Percentiles rank a stretch among this genome's conserved stretches.
Conservation (phyloP, 2,888 invertebrate species). For the Ochlodes sylvanus region DNA sequence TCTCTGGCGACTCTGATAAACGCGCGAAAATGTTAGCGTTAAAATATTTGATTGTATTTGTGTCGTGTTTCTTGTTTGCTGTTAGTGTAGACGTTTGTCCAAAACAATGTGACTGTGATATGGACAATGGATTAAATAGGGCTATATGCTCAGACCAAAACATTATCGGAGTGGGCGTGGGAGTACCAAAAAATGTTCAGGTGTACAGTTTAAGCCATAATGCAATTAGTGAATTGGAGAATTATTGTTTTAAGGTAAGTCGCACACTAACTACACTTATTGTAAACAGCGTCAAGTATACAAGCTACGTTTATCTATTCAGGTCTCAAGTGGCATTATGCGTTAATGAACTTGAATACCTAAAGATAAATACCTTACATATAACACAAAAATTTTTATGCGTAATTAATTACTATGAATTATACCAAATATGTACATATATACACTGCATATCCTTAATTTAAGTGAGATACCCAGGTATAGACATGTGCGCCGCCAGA, state of each 20-base stretch:
- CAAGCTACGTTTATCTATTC: neutral
- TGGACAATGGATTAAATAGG: slow-evolving; percentile 75
- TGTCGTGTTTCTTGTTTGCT: slow-evolving; percentile 46
- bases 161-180: slow-evolving; percentile 84
- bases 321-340: neutral
- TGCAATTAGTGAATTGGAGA: slow-evolving; percentile 85
- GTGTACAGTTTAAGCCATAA: slow-evolving; percentile 86
- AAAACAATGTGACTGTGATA: slow-evolving; percentile 83
- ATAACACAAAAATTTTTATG: too few species aligned
- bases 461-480: too few species aligned
- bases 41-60: slow-evolving; percentile 50
- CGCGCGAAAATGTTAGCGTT: slow-evolving; percentile 63
- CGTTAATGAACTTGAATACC: slow-evolving; percentile 18
- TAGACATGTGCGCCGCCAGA: too few species aligned
- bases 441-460: too few species aligned
- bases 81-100: slow-evolving; percentile 72
- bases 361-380: neutral
- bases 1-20: slow-evolving; percentile 44
- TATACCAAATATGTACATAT: too few species aligned
- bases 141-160: slow-evolving; percentile 84
- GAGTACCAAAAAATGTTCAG: slow-evolving; percentile 85
- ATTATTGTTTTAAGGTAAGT: slow-evolving; percentile 86
- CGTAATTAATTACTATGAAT: too few species aligned
- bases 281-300: neutral
- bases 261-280: neutral